These are phyloP conservation scores for Rhipidura dahli DNA, from an alignment of 2,113 vertebrate genomes.

Conservation along the genomic window DNA sequence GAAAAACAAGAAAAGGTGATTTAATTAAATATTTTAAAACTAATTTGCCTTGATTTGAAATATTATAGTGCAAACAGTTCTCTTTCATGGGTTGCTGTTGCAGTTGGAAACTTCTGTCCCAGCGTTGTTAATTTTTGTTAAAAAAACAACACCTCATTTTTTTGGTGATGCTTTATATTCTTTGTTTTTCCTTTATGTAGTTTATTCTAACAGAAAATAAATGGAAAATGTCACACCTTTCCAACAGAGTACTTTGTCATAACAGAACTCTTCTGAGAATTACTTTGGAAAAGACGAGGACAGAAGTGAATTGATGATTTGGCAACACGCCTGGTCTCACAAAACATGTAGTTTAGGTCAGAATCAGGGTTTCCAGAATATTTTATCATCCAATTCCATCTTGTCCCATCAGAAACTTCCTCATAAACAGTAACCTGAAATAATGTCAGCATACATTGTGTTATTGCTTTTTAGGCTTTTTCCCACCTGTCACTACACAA, in stretches of 20 bases:
- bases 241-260: constrained; percentile 6
- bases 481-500: not conserved
- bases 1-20: constrained; percentile 59
- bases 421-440: not conserved
- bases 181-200: not conserved
- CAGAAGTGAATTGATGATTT: not conserved
- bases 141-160: not conserved
- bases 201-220: constrained; percentile 23
- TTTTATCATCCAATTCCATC: not conserved
- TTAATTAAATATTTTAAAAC: constrained; percentile 52
- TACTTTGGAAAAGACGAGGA: not conserved
- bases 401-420: not conserved
- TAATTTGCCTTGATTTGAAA: constrained; percentile 38
- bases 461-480: not conserved
- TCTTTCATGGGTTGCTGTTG: not conserved
- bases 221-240: constrained; percentile 41
- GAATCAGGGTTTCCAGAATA: not conserved
- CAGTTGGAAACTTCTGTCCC: not conserved
- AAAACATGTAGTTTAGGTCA: not conserved
- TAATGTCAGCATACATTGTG: not conserved
- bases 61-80: constrained; percentile 18
- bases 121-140: constrained; percentile 4
- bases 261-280: not conserved
- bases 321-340: not conserved
- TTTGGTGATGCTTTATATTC: not conserved